These are phyloP conservation scores for Pandemis cinnamomeana DNA, from an alignment of 2,888 invertebrate species.

Conservation along the genomic window DNA sequence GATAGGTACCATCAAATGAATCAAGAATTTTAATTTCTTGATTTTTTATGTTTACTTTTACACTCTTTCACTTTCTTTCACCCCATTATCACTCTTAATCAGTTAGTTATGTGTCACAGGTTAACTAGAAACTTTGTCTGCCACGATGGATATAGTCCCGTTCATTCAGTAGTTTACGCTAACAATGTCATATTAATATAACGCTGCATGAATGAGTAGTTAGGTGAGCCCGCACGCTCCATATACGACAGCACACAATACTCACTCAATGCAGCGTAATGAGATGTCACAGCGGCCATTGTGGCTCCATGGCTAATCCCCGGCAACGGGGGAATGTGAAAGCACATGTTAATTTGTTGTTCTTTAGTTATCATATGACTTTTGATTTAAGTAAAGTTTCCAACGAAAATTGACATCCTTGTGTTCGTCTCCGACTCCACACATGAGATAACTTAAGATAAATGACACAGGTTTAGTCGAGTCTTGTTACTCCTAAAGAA, in stretches of 20 bases:
- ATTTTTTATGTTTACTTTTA: too few relatives aligned
- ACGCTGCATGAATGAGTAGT: conserved; percentile 33
- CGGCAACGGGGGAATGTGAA: not conserved
- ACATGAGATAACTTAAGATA: too few relatives aligned
- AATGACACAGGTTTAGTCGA: not conserved
- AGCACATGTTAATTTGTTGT: not conserved
- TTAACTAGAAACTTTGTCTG: not conserved
- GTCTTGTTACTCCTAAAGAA: not conserved
- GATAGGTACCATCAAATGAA: too few relatives aligned
- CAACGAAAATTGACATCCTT: not conserved
- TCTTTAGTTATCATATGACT: not conserved
- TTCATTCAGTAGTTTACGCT: conserved; percentile 20
- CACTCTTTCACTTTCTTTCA: too few relatives aligned
- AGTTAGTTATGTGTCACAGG: too few relatives aligned
- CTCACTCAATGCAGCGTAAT: conserved; percentile 16
- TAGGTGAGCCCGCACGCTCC: conserved; percentile 35
- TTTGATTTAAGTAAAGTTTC: not conserved
- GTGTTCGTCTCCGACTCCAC: too few relatives aligned
- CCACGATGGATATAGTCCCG: not conserved
- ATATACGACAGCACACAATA: conserved; percentile 19
- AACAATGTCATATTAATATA: conserved; percentile 32
- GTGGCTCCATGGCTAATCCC: not conserved
- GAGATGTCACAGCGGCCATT: conserved; percentile 4
- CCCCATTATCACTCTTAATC: too few relatives aligned
- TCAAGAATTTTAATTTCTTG: too few relatives aligned